These are phyloP conservation scores for Dromococcyx pavoninus DNA, from an alignment of 2,797 vertebrate species.

Conservation along the genomic window DNA sequence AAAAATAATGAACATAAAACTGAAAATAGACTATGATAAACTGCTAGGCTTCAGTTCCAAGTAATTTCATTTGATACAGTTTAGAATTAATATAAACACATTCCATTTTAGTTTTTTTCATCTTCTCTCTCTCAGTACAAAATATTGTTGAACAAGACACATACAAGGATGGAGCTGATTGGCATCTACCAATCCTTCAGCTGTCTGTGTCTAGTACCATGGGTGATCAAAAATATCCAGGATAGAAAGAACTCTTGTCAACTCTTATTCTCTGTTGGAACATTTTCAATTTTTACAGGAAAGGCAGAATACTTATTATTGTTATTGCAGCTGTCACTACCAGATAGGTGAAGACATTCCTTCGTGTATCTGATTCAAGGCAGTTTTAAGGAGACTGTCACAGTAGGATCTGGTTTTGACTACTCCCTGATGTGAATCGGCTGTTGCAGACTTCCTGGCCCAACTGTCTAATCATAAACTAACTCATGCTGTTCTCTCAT, in stretches of 20 bases:
- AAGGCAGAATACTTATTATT: not conserved
- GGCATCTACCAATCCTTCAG: constrained; percentile 33
- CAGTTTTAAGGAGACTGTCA: constrained; percentile 72
- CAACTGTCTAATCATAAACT: not conserved
- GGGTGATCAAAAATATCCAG: constrained; percentile 22
- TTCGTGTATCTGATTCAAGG: not conserved
- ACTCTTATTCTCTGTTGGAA: constrained; percentile 3
- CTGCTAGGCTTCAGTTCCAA: constrained; percentile 3
- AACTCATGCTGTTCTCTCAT: not conserved
- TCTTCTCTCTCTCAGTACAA: not conserved
- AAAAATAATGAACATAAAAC: not conserved
- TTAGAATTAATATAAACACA: constrained; percentile 26
- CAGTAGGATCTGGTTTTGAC: constrained; percentile 20
- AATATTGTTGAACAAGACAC: not conserved
- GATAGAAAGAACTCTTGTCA: constrained; percentile 29
- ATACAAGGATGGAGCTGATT: not conserved
- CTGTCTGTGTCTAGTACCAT: constrained; percentile 19
- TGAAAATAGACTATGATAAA: constrained; percentile 3
- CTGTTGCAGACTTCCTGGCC: not conserved
- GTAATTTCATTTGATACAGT: constrained; percentile 38
- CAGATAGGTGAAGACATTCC: constrained; percentile 51
- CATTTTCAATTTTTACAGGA: constrained; percentile 35
- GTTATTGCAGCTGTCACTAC: constrained; percentile 47
- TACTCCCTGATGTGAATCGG: not conserved
- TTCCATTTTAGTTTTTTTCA: not conserved